A percentile compares a stretch with the other conserved stretches of the same genome.
Evolutionary conservation across 1,140 invertebrate species (phyloP).

Genomic region (Zelostemma sp.): DNA sequence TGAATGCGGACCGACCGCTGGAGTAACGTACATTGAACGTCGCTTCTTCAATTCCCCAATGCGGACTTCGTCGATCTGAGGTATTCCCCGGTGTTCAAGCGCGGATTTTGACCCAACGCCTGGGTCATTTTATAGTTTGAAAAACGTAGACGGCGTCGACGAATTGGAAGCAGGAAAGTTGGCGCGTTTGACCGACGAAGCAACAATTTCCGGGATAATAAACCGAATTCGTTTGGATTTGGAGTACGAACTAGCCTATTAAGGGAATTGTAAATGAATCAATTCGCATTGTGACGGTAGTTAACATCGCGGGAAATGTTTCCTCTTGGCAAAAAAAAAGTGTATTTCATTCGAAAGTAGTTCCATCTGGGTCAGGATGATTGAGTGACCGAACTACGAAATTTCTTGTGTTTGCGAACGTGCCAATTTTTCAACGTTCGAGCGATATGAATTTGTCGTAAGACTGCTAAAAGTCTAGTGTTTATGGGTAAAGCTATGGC

Average conservation of each 20-base stretch:
- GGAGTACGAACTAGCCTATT: too few species aligned
- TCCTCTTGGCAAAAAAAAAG: neutral
- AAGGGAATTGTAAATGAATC: too few species aligned
- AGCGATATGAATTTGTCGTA: conserved; percentile 23
- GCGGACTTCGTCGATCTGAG: neutral
- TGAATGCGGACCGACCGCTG: conserved; percentile 1
- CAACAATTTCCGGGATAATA: too few species aligned
- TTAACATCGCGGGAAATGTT: neutral
- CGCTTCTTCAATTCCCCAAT: conserved; percentile 9
- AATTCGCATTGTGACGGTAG: neutral
- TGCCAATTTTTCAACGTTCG: conserved; percentile 34
- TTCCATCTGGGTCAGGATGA: conserved; percentile 18
- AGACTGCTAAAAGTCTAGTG: conserved; percentile 43
- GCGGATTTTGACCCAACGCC: neutral
- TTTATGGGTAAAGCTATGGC: conserved; percentile 37
- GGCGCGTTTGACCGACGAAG: too few species aligned
- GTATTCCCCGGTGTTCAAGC: neutral
- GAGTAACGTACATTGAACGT: conserved; percentile 8
- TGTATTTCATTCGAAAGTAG: conserved; percentile 3
- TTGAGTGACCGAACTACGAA: conserved; percentile 13
- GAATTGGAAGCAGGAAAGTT: too few species aligned
- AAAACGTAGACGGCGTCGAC: too few species aligned
- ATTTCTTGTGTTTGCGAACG: conserved; percentile 32
- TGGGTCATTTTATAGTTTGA: too few species aligned
- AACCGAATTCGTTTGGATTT: too few species aligned